Evolutionary conservation across 2,888 invertebrate genomes (phyloP), one percentile per base, ranked within the genome.

Genomic region (Apomyelois bistriatella): DNA sequence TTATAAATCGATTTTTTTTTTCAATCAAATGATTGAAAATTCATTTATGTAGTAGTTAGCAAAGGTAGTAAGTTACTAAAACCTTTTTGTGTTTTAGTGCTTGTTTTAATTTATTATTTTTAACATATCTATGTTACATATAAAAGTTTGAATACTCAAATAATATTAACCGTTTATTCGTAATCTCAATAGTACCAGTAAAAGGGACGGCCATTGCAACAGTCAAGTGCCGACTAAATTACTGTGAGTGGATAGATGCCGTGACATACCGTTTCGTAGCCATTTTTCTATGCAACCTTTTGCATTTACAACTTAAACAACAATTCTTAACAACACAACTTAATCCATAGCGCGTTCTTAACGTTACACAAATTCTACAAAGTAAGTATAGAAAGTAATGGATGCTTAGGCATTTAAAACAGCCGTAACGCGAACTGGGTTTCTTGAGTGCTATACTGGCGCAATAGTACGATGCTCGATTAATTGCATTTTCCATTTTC

Each of bases 401-500:
- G 55, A 68, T 37, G 13, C 8, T 48, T n/a, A 12, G 40, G 42
- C 16, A 41, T 52, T 62, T 53, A 54, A 61, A 65, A 63, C 53
- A 53, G 55, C 61, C 60, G 56, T 52, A 66, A 58, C 56, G 53
- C 53, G 61, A 63, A 64, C 58, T 54, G 46, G 59, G 58, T 60
- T 61, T 66, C 69, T 74, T 69, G 66, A 64, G 22, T 64, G 70
- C 68, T 69, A 71, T 70, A 62, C 68, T 82, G 74, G 67, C 71
- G 79, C 72, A 82, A 83, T 65, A 69, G 68, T 70, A 68, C 70
- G 75, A 79, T 79, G 74, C 72, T 76, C 72, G 74, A 81, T 84
- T 80, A 80, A 82, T 79, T 79, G 75, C 74, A 66, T 70, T 74
- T 70, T 77, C 74, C 66, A 75, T 75, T 82, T 79, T 74, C 68